These are phyloP conservation scores for Liasis olivaceus DNA, from an alignment of 2,797 vertebrate species.

Conservation along the genomic window DNA sequence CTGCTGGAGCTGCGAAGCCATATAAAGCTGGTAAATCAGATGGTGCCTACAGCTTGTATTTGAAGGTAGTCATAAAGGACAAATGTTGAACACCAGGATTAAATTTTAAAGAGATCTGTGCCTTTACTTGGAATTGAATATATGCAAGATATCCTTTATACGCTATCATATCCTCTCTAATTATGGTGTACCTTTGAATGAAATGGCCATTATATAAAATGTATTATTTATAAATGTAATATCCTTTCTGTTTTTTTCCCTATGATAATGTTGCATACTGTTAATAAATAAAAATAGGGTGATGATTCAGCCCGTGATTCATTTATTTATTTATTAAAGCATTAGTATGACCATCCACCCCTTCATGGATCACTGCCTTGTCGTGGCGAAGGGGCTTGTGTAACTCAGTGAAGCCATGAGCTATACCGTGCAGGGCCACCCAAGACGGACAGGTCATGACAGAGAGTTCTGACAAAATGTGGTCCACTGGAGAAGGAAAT, in stretches of 20 bases:
- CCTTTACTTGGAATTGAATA: neutral
- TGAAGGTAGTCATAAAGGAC: constrained; percentile 6
- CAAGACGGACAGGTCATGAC: too few species aligned
- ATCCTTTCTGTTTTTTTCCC: neutral
- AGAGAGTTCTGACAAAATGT: too few species aligned
- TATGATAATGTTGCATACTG: neutral
- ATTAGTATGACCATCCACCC: neutral
- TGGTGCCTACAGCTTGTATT: constrained; percentile 15
- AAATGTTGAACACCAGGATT: constrained; percentile 3
- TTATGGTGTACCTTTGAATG: neutral
- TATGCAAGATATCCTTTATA: neutral
- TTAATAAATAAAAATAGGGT: neutral
- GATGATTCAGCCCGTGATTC: neutral
- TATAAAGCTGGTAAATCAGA: neutral
- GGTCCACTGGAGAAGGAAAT: too few species aligned
- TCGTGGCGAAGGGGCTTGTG: too few species aligned
- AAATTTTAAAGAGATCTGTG: constrained; percentile 7
- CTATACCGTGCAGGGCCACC: too few species aligned
- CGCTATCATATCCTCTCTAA: neutral
- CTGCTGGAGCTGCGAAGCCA: constrained; percentile 12
- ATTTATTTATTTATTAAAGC: neutral
- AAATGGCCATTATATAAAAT: neutral
- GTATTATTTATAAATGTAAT: neutral
- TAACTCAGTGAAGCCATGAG: too few species aligned
- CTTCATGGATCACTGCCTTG: too few species aligned